phyloP scores from a whole-genome alignment of 2,888 invertebrate genomes.

The Drosophila testacea region DNA sequence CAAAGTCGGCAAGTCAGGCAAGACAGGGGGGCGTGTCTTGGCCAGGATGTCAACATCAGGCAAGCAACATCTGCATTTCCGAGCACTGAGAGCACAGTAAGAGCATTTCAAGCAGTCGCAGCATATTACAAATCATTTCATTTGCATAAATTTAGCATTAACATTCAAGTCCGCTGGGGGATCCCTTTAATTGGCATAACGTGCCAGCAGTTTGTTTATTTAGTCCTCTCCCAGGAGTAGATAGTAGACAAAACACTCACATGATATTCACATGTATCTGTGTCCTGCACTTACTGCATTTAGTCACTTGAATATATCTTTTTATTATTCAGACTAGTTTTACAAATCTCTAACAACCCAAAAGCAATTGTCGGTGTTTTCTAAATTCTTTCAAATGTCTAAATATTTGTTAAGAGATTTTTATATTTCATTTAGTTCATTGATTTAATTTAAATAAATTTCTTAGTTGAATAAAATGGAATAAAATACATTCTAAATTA shows the following conservation, averaged over 20 bases:
- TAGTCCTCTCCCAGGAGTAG: conserved; percentile 25
- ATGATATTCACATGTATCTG: neutral
- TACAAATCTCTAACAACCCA: no score
- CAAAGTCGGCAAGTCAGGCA: neutral
- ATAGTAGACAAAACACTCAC: neutral
- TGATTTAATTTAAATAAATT: no score
- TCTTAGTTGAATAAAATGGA: no score
- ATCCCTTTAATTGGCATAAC: conserved; percentile 59
- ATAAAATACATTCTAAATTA: no score
- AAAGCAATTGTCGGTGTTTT: no score
- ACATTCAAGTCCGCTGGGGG: conserved; percentile 39
- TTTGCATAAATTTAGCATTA: conserved; percentile 66
- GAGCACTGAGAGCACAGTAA: conserved; percentile 17
- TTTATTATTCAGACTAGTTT: no score
- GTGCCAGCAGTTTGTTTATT: conserved; percentile 55
- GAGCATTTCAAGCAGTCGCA: conserved; percentile 21
- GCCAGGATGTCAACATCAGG: conserved; percentile 62
- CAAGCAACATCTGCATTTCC: conserved; percentile 64
- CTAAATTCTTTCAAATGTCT: no score
- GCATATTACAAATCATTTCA: conserved; percentile 69
- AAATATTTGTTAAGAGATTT: no score
- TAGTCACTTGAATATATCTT: no score
- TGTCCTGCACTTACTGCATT: no score
- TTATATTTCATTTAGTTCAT: no score
- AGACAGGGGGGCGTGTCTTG: conserved; percentile 9